These are phyloP conservation scores for Drosophila parvula DNA, from an alignment of 1,140 invertebrate genomes.

Conservation along the genomic window DNA sequence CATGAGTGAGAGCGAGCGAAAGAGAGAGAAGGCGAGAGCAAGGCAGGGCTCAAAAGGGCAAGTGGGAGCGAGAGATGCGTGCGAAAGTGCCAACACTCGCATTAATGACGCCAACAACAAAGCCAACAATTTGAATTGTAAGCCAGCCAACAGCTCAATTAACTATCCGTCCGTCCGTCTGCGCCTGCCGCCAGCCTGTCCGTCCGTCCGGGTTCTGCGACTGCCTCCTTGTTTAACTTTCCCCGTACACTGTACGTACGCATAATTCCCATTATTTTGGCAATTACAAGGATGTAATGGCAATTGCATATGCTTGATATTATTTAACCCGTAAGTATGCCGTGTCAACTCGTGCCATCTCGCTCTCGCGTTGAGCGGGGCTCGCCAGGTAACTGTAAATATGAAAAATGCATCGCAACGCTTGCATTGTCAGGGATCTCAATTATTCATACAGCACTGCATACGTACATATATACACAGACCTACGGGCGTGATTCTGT, in stretches of 20 bases:
- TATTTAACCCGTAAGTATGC: slow-evolving; percentile 57
- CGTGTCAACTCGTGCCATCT: slow-evolving; percentile 17
- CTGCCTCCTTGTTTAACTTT: slow-evolving; percentile 40
- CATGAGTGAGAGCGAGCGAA: slow-evolving; percentile 11
- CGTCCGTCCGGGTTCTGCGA: slow-evolving; percentile 4
- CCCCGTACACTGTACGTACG: slow-evolving; percentile 31
- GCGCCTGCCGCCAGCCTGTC: slow-evolving; percentile 3
- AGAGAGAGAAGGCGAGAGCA: neutral
- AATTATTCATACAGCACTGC: slow-evolving; percentile 46
- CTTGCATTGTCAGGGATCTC: slow-evolving; percentile 49
- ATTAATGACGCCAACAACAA: slow-evolving; percentile 74
- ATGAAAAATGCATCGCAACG: slow-evolving; percentile 55
- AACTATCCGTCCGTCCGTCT: slow-evolving; percentile 64
- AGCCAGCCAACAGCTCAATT: slow-evolving; percentile 77
- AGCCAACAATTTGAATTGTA: slow-evolving; percentile 72
- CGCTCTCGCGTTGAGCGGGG: neutral
- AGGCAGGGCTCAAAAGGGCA: neutral
- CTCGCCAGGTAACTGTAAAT: slow-evolving; percentile 36
- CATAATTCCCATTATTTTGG: slow-evolving; percentile 76
- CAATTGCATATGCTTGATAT: slow-evolving; percentile 70
- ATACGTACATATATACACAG: slow-evolving; percentile 12
- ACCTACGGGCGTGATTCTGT: slow-evolving; percentile 1
- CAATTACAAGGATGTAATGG: slow-evolving; percentile 70
- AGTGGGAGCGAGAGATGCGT: slow-evolving; percentile 40
- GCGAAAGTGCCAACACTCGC: slow-evolving; percentile 81